These are phyloP conservation scores for Cerceris ruficornis DNA, from an alignment of 2,888 invertebrate genomes.

Conservation along the genomic window DNA sequence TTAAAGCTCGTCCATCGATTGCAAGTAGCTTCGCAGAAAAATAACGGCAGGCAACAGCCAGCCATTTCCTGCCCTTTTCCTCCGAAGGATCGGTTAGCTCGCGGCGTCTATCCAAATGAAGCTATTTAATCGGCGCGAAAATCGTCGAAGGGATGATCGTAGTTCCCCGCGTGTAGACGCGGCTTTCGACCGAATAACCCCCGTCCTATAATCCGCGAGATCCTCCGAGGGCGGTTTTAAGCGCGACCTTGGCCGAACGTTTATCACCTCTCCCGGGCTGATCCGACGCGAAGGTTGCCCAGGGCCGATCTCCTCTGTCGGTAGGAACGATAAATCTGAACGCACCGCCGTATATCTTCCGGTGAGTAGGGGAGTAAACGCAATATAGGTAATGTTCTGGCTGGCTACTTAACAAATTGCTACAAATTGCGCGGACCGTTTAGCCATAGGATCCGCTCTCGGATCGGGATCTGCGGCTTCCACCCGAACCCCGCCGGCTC, in stretches of 20 bases:
- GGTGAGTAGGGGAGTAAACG: constrained; percentile 70
- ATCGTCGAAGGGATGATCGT: neutral
- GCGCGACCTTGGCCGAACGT: neutral
- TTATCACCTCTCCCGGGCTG: constrained; percentile 19
- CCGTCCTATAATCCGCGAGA: neutral
- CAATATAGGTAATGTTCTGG: constrained; percentile 81
- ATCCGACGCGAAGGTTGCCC: constrained; percentile 21
- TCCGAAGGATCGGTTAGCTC: too few species aligned
- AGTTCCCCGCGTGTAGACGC: neutral
- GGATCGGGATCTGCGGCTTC: constrained; percentile 40
- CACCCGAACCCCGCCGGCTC: constrained; percentile 36
- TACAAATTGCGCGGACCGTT: constrained; percentile 81
- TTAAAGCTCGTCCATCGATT: too few species aligned
- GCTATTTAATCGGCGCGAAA: too few species aligned
- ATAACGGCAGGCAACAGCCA: too few species aligned
- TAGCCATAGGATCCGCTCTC: constrained; percentile 66
- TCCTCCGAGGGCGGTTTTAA: neutral
- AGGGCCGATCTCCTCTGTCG: constrained; percentile 32
- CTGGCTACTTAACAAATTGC: constrained; percentile 82
- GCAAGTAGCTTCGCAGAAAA: too few species aligned
- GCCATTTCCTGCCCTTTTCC: too few species aligned
- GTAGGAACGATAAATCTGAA: constrained; percentile 75
- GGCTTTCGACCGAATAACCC: neutral
- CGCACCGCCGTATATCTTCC: constrained; percentile 74
- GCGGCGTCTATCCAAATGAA: too few species aligned